phyloP scores from a whole-genome alignment of 2,797 vertebrate genomes.

The Xerus rutilus region DNA sequence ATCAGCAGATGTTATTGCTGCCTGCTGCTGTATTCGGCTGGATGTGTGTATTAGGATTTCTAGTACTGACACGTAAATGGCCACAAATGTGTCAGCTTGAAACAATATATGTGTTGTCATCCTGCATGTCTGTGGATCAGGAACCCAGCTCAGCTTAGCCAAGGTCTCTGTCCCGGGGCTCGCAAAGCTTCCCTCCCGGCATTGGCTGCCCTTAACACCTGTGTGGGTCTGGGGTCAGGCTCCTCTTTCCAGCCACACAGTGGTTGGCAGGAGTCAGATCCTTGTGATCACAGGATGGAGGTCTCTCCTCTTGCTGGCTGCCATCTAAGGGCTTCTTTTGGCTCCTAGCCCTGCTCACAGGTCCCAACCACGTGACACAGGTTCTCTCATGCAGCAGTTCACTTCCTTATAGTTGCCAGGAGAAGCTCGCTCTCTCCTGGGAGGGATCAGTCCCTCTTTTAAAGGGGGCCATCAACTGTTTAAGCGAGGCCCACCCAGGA shows the following conservation, averaged over 20 bases:
- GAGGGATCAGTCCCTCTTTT: not conserved
- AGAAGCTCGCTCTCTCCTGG: not conserved
- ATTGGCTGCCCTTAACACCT: not conserved
- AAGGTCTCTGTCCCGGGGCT: not conserved
- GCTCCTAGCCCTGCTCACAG: not conserved
- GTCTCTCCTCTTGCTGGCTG: not conserved
- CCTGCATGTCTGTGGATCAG: not conserved
- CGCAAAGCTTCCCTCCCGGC: not conserved
- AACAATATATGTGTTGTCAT: not conserved
- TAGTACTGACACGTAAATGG: not conserved
- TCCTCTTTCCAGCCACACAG: not conserved
- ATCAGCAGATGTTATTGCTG: not conserved
- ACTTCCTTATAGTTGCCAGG: not conserved
- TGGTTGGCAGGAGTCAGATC: not conserved
- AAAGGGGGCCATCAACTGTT: not conserved
- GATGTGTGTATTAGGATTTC: not conserved
- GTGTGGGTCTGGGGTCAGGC: not conserved
- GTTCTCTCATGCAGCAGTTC: not conserved
- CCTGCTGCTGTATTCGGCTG: not conserved
- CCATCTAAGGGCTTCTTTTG: not conserved
- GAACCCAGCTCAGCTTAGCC: not conserved
- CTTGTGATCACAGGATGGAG: not conserved
- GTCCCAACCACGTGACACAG: not conserved
- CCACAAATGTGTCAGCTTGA: not conserved
- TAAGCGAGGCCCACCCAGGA: not conserved